Base-by-base conservation (phyloP, 1,140 invertebrate species). In the Mercenaria mercenaria region DNA sequence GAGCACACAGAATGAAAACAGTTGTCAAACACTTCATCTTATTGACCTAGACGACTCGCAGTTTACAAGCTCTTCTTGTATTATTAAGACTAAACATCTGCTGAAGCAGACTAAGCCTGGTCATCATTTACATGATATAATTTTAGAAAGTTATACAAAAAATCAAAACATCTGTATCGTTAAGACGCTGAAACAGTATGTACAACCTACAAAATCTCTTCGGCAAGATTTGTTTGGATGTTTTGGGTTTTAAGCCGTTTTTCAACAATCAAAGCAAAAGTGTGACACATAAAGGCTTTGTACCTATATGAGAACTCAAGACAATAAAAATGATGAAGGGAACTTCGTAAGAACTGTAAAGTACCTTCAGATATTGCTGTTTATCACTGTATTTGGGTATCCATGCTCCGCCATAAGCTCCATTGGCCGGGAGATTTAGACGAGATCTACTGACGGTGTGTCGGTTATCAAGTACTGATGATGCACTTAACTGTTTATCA, bases 311-410 rank as follows among this genome's bases (percentile, higher is more conserved):
- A n/a, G n/a, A n/a, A n/a, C n/a, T n/a, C n/a, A n/a, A n/a, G n/a
- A n/a, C n/a, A n/a, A n/a, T n/a, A n/a, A n/a, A n/a, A n/a, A n/a
- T n/a, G n/a, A n/a, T n/a, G n/a, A n/a, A n/a, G n/a, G n/a, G n/a
- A n/a, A n/a, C n/a, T n/a, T n/a, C n/a, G 43, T 47, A 74, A 6
- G 37, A 34, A 74, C 34, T 74, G 32, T 15, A 15, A 15, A 26
- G 32, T 32, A 92, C 93, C 92, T 94, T 92, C 20, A 94, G 91
- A 52, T 92, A 94, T 67, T 93, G 93, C 37, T 90, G 74, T 13
- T 34, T 69, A 61, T 93, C 90, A 41, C 92, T 92, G 64, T 86
- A 92, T 59, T 80, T 79, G 0, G 92, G 88, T 20, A 80, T 79
- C 93, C 93, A 94, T 2, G 91, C 92, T n/a, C 91, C 91, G 0